Conservation (phyloP, 2,888 invertebrate genomes). For the Auanema freiburgensis region DNA sequence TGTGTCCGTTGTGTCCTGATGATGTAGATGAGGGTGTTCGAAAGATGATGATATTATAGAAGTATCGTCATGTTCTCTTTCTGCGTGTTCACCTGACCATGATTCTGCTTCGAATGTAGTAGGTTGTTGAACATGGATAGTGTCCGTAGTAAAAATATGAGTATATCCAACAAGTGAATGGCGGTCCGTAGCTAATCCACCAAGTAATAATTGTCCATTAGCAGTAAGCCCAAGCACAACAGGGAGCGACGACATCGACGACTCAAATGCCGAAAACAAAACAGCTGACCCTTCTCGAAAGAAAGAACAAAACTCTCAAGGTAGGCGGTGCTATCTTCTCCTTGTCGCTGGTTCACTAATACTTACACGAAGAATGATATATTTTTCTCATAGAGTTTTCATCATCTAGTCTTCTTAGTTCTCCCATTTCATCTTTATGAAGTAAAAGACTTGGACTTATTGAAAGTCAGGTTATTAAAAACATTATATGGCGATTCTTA, state of each 20-base stretch:
- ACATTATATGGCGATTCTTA: too few relatives aligned
- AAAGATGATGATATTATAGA: conserved; percentile 20
- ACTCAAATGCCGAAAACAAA: conserved; percentile 6
- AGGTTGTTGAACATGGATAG: conserved; percentile 38
- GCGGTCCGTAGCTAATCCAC: background rate
- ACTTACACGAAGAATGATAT: too few relatives aligned
- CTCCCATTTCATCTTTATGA: too few relatives aligned
- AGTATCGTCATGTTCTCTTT: conserved; percentile 23
- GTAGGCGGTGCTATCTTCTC: background rate
- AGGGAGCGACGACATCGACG: conserved; percentile 13
- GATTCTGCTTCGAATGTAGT: conserved; percentile 45
- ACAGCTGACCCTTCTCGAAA: conserved; percentile 11
- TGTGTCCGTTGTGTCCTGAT: conserved; percentile 10
- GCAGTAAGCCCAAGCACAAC: conserved; percentile 36
- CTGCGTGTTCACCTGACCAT: conserved; percentile 50
- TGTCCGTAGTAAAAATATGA: conserved; percentile 23
- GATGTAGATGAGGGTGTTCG: conserved; percentile 8
- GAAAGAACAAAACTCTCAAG: conserved; percentile 1
- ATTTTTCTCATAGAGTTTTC: too few relatives aligned
- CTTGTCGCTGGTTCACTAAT: background rate
- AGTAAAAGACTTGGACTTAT: too few relatives aligned
- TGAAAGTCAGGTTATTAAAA: too few relatives aligned
- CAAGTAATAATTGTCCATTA: conserved; percentile 23
- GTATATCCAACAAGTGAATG: background rate
- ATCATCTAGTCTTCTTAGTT: too few relatives aligned